phyloP scores from a whole-genome alignment of 2,113 vertebrate species.

The Crocuta crocuta region DNA sequence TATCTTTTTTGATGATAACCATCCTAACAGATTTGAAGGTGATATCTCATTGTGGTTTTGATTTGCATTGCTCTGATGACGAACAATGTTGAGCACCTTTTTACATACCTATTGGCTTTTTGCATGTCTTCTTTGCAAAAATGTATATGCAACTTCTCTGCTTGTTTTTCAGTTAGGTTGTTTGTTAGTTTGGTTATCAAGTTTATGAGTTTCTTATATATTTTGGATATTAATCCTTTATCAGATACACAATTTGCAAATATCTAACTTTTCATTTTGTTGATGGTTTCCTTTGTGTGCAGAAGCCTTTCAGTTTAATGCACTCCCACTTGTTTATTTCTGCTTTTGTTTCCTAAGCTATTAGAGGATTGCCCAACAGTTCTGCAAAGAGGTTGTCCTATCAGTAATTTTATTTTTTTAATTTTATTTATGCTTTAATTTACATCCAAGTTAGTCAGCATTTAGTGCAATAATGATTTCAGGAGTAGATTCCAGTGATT shows the following conservation, averaged over 20 bases:
- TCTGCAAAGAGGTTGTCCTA: neutral
- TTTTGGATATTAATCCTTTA: neutral
- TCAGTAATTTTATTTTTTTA: no score
- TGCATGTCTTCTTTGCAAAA: neutral
- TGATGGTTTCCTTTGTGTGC: neutral
- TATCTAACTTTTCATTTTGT: neutral
- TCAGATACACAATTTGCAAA: neutral
- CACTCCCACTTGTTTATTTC: neutral
- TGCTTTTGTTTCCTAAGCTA: neutral
- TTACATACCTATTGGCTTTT: neutral
- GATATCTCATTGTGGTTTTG: neutral
- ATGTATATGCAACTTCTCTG: neutral
- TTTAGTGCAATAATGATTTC: no score
- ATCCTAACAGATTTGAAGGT: neutral
- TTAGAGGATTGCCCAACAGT: neutral
- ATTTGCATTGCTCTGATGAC: neutral
- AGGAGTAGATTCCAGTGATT: no score
- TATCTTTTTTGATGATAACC: neutral
- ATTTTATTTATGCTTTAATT: no score
- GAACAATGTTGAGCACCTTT: neutral
- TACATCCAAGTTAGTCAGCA: no score
- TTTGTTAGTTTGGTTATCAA: neutral
- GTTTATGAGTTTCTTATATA: neutral
- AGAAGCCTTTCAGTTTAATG: neutral
- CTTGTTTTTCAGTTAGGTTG: neutral